Base-by-base conservation (phyloP, 2,797 vertebrate species). In the Microcaecilia unicolor region DNA sequence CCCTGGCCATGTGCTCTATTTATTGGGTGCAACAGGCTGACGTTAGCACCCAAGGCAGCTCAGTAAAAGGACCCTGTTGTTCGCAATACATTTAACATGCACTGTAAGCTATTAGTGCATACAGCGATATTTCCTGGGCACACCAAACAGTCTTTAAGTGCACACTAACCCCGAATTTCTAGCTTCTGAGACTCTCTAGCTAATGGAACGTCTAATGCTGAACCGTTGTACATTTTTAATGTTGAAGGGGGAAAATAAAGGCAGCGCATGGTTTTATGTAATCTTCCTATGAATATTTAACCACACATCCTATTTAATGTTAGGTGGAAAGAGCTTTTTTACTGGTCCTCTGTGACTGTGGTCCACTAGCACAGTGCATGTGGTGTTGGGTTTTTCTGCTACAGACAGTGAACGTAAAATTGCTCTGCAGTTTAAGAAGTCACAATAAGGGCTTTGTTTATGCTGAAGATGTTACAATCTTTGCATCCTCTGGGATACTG, bases 201-300 rank as follows among this genome's bases (percentile, higher is more conserved):
- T 51, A 53, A 71, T 62, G 59, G 61, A 64, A 60, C 44, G 45
- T 37, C 58, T 62, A 44, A 18, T 52, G 60, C 34, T 17, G 38
- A 75, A 53, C 63, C 76, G 59, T 60, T 71, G 60, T 54, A 48
- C 38, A 54, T 58, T 67, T 76, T 69, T 69, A 78, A 76, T 55
- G 63, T 43, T 65, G 60, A 51, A 47, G 19, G 30, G n/a, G 44
- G 58, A 28, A 65, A 64, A 67, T 53, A 67, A 62, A 72, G 60
- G 37, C 59, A 70, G 61, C 62, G 73, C 64, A 70, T 69, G 71
- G 59, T 61, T 78, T 77, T 72, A 72, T 74, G 65, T 56, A 72
- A 65, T 62, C 59, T 60, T 55, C 51, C 58, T 43, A 58, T 65
- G 59, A 63, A 73, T 62, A 70, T 76, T 76, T 70, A 73, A 72